These are phyloP conservation scores for Rhizomys pruinosus DNA, from an alignment of 2,113 vertebrate genomes.

Conservation along the genomic window DNA sequence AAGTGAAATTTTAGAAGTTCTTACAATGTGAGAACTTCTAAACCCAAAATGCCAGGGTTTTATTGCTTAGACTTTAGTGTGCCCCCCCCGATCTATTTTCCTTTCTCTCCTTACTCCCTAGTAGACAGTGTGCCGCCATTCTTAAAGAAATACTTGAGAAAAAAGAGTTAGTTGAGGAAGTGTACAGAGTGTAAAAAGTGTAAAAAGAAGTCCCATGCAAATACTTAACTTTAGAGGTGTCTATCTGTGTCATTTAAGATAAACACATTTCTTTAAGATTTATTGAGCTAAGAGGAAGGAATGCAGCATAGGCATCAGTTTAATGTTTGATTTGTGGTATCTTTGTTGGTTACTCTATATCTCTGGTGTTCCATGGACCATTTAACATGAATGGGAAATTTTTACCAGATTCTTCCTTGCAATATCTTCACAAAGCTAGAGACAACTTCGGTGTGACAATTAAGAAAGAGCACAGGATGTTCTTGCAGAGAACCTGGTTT, in stretches of 20 bases:
- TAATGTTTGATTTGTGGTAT: conserved; percentile 78
- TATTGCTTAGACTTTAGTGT: conserved; percentile 66
- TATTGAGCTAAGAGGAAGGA: conserved; percentile 46
- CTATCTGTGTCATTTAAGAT: conserved; percentile 81
- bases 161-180: conserved; percentile 52
- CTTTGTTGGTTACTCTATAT: not conserved
- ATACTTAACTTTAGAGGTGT: conserved; percentile 80
- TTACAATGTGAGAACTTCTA: conserved; percentile 77
- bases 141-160: conserved; percentile 42
- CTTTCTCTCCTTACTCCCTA: conserved; percentile 61
- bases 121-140: conserved; percentile 68
- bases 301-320: not conserved
- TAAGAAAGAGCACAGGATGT: too few species aligned
- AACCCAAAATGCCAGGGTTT: conserved; percentile 60
- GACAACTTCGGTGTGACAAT: not conserved
- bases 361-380: not conserved
- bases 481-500: too few species aligned
- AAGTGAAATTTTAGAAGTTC: conserved; percentile 79
- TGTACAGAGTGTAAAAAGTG: not conserved
- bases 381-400: not conserved
- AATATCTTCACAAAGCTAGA: not conserved
- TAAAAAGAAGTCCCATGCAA: conserved; percentile 5
- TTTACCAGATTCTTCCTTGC: not conserved
- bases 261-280: conserved; percentile 81
- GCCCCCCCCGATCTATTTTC: conserved; percentile 58